Evolutionary conservation across 2,797 vertebrate species (phyloP), one percentile per base, ranked within the genome.

Genomic region (Mallotus villosus): DNA sequence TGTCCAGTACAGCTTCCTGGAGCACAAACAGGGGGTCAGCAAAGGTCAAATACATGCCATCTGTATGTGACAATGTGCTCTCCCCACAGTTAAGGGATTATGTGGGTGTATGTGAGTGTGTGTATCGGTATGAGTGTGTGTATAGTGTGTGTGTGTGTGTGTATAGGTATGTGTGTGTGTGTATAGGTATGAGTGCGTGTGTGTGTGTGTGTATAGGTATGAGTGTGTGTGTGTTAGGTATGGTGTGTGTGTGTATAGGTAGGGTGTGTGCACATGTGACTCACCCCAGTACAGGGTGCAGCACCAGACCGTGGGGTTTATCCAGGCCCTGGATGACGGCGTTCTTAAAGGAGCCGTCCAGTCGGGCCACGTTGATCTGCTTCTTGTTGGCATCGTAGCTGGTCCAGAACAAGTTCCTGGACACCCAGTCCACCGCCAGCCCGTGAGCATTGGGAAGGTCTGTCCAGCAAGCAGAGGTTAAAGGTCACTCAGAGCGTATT

Each of bases 361-460:
- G 92, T 61, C 96, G 87, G 53, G 97, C 97, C 78, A 99, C 96
- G 0, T 98, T 98, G 82, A 99, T 99, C 89, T 99, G 97, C 87
- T 97, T 99, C 90, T 97, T 98, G 86, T 96, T 97, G 80, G 94
- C 92, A 0, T 99, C 97, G 0, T 98, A 98, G 89, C 97, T 99
- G 32, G 96, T 99, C 97, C 97, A 99, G 90, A 97, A 99, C 22
- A 99, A 95, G 85, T 99, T 99, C 81, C 97, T 93, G 77, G 97
- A 99, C 46, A 99, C 91, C 97, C 97, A 99, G 63, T 99, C 97
- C 73, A 99, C 95, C 2, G 97, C 96, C 65, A 99, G 88, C 3
- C 97, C 97, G 0, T 98, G 95, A 68, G 96, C 97, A 0, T 98
- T 98, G 67, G 97, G 95, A 74, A 99, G 89, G 82, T 99, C 97